Evolutionary conservation across 1,140 invertebrate species (phyloP).

Genomic region (Zaprionus taronus): DNA sequence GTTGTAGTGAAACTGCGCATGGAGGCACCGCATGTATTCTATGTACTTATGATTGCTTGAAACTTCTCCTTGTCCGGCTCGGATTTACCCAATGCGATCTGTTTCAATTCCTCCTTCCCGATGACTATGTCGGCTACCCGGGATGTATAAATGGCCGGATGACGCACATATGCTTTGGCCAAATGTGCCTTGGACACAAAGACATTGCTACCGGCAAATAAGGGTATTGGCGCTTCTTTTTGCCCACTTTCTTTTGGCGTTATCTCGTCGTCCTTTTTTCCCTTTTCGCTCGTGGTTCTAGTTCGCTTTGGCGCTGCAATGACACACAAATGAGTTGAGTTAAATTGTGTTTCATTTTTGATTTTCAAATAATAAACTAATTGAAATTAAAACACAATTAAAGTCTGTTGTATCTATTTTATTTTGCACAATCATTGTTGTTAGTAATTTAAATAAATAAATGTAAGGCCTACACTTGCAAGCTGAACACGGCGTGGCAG

Average conservation of each 20-base stretch:
- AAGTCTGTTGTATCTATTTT: constrained; percentile 28
- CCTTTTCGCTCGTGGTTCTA: background rate
- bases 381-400: constrained; percentile 37
- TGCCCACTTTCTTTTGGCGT: background rate
- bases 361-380: constrained; percentile 11
- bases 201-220: constrained; percentile 63
- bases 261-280: constrained; percentile 17
- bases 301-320: constrained; percentile 22
- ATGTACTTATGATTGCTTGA: constrained; percentile 78
- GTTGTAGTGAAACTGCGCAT: background rate
- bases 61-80: constrained; percentile 45
- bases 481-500: constrained; percentile 20
- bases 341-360: background rate
- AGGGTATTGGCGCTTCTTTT: constrained; percentile 54
- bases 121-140: constrained; percentile 77
- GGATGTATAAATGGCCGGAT: constrained; percentile 70
- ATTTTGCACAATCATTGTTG: constrained; percentile 19
- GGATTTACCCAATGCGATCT: constrained; percentile 45
- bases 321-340: constrained; percentile 1
- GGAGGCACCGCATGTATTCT: background rate
- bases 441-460: constrained; percentile 6
- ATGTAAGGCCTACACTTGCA: constrained; percentile 30
- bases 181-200: constrained; percentile 61
- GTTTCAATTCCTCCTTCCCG: constrained; percentile 59
- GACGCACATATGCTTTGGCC: constrained; percentile 58